These are phyloP conservation scores for Rousettus madagascariensis DNA, from an alignment of 2,797 vertebrate species.

Conservation along the genomic window DNA sequence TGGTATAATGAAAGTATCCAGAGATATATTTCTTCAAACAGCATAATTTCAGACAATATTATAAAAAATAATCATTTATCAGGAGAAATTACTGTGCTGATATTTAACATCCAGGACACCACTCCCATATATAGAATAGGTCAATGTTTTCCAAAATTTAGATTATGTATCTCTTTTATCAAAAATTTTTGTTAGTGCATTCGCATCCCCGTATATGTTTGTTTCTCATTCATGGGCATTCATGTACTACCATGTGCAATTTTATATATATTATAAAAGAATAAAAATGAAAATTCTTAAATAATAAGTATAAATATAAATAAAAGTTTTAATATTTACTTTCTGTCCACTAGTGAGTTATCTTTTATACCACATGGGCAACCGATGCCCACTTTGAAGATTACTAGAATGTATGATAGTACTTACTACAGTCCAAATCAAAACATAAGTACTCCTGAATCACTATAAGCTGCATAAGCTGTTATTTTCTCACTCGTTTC, in stretches of 20 bases:
- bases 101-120: not conserved
- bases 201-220: not conserved
- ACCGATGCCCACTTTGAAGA: not conserved
- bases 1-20: not conserved
- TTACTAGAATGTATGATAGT: not conserved
- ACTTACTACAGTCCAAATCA: not conserved
- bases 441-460: not conserved
- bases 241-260: not conserved
- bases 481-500: not conserved
- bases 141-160: not conserved
- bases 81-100: not conserved
- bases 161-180: not conserved
- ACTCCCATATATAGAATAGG: not conserved
- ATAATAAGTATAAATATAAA: not conserved
- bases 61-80: not conserved
- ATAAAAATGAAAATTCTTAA: not conserved
- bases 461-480: not conserved
- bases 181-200: not conserved
- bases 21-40: not conserved
- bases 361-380: not conserved
- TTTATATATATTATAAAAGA: not conserved
- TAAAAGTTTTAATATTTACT: not conserved
- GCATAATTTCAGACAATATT: not conserved
- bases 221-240: not conserved
- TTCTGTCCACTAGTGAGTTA: not conserved